phyloP scores from a whole-genome alignment of 1,140 invertebrate genomes.

The Andrena cerasifolii region DNA sequence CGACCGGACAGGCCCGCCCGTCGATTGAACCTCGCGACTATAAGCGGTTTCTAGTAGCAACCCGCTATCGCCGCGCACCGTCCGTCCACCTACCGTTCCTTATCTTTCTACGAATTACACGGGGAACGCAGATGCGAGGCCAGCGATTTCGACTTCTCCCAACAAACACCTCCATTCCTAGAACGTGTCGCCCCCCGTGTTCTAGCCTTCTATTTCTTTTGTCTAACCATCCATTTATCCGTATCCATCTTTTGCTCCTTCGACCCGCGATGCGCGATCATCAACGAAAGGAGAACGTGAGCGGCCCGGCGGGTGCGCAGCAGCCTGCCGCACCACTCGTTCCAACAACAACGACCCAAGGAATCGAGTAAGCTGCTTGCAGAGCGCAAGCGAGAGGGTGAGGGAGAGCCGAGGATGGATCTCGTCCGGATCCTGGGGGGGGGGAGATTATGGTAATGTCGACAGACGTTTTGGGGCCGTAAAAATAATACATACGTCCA shows the following conservation, averaged over 20 bases:
- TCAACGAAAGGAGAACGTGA: not conserved
- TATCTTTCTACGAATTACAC: slow-evolving; percentile 36
- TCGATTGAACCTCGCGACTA: not conserved
- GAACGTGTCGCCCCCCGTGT: slow-evolving; percentile 13
- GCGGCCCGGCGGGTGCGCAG: no score
- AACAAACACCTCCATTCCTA: not conserved
- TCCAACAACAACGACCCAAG: no score
- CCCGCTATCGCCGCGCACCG: not conserved
- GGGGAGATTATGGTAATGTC: slow-evolving; percentile 76
- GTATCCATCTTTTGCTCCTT: not conserved
- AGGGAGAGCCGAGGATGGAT: slow-evolving; percentile 26
- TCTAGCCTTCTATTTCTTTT: not conserved
- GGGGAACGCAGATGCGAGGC: not conserved
- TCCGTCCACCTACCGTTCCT: not conserved
- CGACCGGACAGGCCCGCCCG: no score
- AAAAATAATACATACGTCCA: slow-evolving; percentile 77
- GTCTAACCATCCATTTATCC: slow-evolving; percentile 7
- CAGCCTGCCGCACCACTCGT: no score
- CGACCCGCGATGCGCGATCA: not conserved
- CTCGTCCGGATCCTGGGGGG: slow-evolving; percentile 52
- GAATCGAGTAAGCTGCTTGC: no score
- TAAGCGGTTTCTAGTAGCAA: no score
- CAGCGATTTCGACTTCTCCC: slow-evolving; percentile 2
- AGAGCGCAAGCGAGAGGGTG: slow-evolving; percentile 1
- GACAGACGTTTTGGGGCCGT: slow-evolving; percentile 75